These are phyloP conservation scores for Dendropsophus ebraccatus DNA, from an alignment of 2,113 vertebrate species.

Conservation along the genomic window DNA sequence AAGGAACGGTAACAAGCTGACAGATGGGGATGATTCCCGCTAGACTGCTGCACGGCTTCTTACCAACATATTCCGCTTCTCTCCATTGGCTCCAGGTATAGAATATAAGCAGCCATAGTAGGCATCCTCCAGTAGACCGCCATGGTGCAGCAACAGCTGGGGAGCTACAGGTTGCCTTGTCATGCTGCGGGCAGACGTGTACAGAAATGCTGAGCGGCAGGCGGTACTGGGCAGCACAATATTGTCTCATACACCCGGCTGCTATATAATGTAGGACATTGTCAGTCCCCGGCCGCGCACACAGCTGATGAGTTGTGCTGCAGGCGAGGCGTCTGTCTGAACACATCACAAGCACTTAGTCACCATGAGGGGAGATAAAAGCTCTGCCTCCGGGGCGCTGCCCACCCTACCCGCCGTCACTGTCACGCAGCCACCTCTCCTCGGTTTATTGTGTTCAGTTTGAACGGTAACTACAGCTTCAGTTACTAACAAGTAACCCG, in stretches of 20 bases:
- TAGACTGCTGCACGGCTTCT: background rate
- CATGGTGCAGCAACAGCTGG: background rate
- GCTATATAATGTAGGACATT: constrained; percentile 39
- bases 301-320: constrained; percentile 23
- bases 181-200: background rate
- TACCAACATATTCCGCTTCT: background rate
- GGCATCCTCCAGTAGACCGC: background rate
- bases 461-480: too few species aligned
- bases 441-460: background rate
- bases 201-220: background rate
- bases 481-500: too few species aligned
- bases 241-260: background rate
- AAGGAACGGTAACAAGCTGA: too few species aligned
- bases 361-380: constrained; percentile 9
- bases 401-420: background rate
- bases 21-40: too few species aligned
- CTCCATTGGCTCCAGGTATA: too few species aligned
- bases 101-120: background rate
- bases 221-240: background rate
- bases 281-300: constrained; percentile 15
- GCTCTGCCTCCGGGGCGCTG: constrained; percentile 18
- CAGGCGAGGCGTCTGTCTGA: constrained; percentile 34
- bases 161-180: background rate
- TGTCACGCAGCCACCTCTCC: background rate
- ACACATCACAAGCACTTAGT: constrained; percentile 43